Conservation (phyloP, 2,113 vertebrate genomes). For the Tupaia tana region DNA sequence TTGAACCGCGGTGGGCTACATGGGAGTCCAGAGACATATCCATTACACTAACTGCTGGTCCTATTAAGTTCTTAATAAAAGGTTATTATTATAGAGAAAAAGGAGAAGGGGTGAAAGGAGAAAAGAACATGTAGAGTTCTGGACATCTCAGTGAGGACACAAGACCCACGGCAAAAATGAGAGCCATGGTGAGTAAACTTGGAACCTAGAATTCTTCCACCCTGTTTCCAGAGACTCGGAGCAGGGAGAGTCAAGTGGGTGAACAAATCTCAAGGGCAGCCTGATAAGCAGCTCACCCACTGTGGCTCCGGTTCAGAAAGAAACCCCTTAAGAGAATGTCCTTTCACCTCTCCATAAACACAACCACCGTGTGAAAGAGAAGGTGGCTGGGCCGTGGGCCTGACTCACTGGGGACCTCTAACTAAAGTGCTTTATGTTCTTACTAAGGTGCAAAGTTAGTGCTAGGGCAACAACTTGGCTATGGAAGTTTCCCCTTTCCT, state of each 20-base stretch:
- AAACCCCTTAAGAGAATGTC: not conserved
- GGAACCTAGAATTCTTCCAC: not conserved
- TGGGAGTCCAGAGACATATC: no score
- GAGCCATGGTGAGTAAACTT: no score
- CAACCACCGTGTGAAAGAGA: not conserved
- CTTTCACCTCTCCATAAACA: constrained; percentile 39
- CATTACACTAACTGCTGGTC: no score
- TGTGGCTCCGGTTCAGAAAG: fast-evolving
- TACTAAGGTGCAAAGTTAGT: constrained; percentile 69
- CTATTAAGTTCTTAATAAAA: not conserved
- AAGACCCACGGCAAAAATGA: not conserved
- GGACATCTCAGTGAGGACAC: not conserved
- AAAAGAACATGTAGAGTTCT: not conserved
- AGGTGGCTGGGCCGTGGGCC: not conserved
- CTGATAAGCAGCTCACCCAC: not conserved
- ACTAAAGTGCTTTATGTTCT: constrained; percentile 73
- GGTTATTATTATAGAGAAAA: no score
- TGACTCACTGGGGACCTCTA: constrained; percentile 40
- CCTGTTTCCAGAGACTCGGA: not conserved
- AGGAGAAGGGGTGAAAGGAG: not conserved
- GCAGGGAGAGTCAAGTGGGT: not conserved
- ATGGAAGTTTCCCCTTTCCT: constrained; percentile 37
- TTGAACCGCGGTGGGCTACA: no score
- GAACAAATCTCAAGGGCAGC: not conserved
- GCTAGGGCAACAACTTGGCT: constrained; percentile 50